Evolutionary conservation across 2,797 vertebrate species (phyloP).

Genomic region (Hapalemur alaotrensis): DNA sequence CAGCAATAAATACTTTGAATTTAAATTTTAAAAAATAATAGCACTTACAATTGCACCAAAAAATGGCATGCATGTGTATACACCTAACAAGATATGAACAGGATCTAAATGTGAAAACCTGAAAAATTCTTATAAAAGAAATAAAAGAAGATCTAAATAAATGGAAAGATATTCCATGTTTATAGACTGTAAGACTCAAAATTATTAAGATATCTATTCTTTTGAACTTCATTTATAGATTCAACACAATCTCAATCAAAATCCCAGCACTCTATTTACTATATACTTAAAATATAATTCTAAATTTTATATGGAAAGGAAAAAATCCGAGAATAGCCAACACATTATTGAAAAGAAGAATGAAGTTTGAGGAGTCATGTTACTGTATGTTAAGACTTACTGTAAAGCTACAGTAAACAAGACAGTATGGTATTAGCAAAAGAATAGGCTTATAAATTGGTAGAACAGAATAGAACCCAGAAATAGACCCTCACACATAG

Average conservation of each 20-base stretch:
- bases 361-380: not conserved
- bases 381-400: not conserved
- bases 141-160: not conserved
- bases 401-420: not conserved
- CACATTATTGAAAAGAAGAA: not conserved
- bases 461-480: not conserved
- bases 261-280: not conserved
- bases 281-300: not conserved
- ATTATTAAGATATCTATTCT: not conserved
- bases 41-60: not conserved
- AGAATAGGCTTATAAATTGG: not conserved
- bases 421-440: not conserved
- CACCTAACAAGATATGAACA: not conserved
- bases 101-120: not conserved
- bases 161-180: not conserved
- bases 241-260: not conserved
- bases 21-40: not conserved
- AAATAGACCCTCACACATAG: not conserved
- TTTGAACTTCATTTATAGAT: not conserved
- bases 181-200: not conserved
- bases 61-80: not conserved
- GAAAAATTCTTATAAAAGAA: not conserved
- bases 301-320: not conserved
- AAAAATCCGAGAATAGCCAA: not conserved
- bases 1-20: not conserved